A percentile compares a stretch with the other conserved stretches of the same genome.
phyloP scores from a whole-genome alignment of 2,113 vertebrate species.

The Chloebia gouldiae region DNA sequence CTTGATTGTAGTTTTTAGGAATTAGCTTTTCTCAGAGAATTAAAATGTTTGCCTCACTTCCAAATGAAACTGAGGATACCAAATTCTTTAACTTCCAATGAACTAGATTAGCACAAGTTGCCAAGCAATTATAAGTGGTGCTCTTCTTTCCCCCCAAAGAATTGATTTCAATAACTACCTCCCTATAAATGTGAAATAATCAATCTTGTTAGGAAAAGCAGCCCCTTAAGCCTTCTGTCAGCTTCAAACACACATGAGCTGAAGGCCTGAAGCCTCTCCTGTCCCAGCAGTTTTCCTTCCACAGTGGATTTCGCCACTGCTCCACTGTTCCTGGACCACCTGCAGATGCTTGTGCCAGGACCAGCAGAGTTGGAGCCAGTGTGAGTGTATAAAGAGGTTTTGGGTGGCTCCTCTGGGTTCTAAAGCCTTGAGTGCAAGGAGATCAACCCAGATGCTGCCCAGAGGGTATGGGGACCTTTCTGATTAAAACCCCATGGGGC shows the following conservation, averaged over 20 bases:
- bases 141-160: not conserved
- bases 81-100: not conserved
- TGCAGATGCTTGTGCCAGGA: not conserved
- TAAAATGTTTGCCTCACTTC: not conserved
- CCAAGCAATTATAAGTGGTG: not conserved
- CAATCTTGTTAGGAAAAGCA: not conserved
- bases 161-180: not conserved
- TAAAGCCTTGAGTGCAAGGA: not conserved
- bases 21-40: not conserved
- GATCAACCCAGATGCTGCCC: not conserved
- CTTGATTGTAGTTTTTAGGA: not conserved
- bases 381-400: not conserved
- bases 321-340: not conserved
- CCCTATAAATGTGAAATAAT: not conserved
- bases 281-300: not conserved
- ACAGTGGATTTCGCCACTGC: not conserved
- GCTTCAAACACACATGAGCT: rapidly evolving
- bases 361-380: not conserved
- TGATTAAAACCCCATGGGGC: rapidly evolving
- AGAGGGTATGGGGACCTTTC: rapidly evolving
- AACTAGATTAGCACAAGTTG: not conserved
- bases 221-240: not conserved
- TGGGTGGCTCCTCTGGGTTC: not conserved
- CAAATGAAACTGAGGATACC: not conserved
- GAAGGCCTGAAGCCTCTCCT: not conserved